Percentiles rank a stretch among this genome's conserved stretches.
Evolutionary conservation across 2,797 vertebrate species (phyloP).

Genomic region (Enoplosus armatus): DNA sequence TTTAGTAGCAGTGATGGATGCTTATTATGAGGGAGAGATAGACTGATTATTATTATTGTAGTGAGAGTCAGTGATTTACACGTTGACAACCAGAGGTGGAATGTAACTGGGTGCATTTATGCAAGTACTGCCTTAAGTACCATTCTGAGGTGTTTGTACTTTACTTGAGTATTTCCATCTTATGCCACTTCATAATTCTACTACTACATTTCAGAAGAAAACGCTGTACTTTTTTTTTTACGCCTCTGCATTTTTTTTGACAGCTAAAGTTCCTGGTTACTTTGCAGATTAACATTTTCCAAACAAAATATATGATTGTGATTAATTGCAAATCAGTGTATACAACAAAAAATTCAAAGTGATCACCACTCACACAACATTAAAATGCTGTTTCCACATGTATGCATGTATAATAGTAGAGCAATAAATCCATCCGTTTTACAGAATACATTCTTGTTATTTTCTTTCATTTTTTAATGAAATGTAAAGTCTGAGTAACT

Average conservation of each 20-base stretch:
- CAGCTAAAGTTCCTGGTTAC: neutral
- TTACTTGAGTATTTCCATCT: neutral
- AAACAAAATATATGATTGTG: neutral
- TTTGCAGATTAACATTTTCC: neutral
- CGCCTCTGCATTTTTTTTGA: neutral
- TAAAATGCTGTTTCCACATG: too few species aligned
- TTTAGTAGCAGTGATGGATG: neutral
- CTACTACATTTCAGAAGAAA: neutral
- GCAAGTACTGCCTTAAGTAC: neutral
- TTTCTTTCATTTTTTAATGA: neutral
- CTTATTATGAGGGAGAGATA: neutral
- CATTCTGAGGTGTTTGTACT: neutral
- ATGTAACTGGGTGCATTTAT: neutral
- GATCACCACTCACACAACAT: too few species aligned
- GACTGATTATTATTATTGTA: neutral
- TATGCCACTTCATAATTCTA: neutral
- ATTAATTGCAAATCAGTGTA: neutral
- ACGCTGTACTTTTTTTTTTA: neutral
- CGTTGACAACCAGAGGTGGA: neutral
- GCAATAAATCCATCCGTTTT: neutral
- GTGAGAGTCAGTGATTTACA: neutral
- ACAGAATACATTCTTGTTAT: neutral
- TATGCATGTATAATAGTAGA: too few species aligned
- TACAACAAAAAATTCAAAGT: neutral
- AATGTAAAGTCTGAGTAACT: neutral